Evolutionary conservation across 2,113 vertebrate species (phyloP).

Genomic region (Platysteira castanea): DNA sequence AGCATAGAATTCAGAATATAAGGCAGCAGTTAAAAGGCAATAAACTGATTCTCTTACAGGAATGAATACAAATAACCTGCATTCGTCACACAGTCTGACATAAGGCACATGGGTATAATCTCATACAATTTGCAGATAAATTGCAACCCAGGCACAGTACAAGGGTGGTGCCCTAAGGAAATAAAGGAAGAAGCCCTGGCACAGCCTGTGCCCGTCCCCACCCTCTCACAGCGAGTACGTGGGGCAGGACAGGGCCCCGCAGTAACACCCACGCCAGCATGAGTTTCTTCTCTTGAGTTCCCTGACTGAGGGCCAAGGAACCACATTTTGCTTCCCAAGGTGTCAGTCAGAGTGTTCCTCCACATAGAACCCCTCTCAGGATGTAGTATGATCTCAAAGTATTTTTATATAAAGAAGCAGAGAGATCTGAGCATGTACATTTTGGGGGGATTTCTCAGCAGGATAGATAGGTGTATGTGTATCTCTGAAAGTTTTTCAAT

Average conservation of each 20-base stretch:
- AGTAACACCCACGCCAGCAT: fast-evolving
- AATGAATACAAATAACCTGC: neutral
- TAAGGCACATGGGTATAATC: neutral
- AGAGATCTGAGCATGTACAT: neutral
- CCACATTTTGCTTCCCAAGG: neutral
- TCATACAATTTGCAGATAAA: neutral
- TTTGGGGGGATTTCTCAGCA: neutral
- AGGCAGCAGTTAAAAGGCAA: neutral
- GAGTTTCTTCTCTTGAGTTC: neutral
- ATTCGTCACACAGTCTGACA: neutral
- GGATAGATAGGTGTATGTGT: neutral
- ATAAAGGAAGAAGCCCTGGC: neutral
- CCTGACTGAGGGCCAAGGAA: neutral
- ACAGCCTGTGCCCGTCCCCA: neutral
- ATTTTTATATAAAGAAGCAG: neutral
- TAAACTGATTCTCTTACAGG: neutral
- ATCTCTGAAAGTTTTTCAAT: neutral
- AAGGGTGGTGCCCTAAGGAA: neutral
- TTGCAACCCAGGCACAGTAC: neutral
- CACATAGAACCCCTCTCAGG: neutral
- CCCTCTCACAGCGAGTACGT: neutral
- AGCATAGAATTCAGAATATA: neutral
- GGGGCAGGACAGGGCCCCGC: fast-evolving
- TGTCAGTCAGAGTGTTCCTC: neutral
- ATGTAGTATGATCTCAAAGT: neutral